Evolutionary conservation across 2,888 invertebrate species (phyloP).

Genomic region (Julus scanicus): DNA sequence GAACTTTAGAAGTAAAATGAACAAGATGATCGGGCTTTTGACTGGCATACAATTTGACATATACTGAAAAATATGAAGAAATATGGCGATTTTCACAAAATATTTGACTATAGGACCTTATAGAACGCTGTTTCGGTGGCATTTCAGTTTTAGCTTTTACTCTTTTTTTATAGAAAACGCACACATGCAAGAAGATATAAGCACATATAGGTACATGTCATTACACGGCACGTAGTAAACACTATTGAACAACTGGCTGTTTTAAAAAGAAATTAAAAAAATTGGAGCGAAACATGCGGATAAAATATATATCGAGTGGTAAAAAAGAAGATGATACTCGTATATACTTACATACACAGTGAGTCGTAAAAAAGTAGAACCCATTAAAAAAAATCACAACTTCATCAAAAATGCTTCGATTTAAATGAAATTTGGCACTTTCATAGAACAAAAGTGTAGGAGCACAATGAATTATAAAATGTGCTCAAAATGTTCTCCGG

Average conservation of each 20-base stretch:
- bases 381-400: too few relatives aligned
- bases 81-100: not conserved
- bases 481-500: too few relatives aligned
- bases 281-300: not conserved
- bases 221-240: not conserved
- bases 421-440: too few relatives aligned
- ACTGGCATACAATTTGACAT: not conserved
- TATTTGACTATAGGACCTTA: not conserved
- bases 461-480: too few relatives aligned
- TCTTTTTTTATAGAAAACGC: not conserved
- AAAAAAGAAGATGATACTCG: not conserved
- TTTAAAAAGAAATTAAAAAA: not conserved
- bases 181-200: constrained; percentile 18
- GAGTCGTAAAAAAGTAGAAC: too few relatives aligned
- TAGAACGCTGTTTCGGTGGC: not conserved
- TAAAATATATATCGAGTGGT: not conserved
- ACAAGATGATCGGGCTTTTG: not conserved
- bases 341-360: too few relatives aligned
- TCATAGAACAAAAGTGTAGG: too few relatives aligned
- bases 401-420: too few relatives aligned
- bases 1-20: not conserved
- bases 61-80: not conserved
- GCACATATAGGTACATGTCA: constrained; percentile 37
- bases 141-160: constrained; percentile 23
- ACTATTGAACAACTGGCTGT: constrained; percentile 1